Conservation (phyloP, 2,797 vertebrate species). For the Lithobates pipiens region DNA sequence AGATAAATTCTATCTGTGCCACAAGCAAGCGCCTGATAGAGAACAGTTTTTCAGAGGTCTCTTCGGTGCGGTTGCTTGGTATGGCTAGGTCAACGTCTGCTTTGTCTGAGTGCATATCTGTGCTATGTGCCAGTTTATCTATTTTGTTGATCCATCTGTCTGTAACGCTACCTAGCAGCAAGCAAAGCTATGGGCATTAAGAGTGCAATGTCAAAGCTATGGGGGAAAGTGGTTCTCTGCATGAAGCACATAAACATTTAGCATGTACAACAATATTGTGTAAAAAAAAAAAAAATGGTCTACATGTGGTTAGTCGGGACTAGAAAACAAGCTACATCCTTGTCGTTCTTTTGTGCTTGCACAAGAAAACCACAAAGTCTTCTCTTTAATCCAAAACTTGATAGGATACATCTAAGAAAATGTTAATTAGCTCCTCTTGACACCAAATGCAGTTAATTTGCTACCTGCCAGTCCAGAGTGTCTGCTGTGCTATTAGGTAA, state of each 20-base stretch:
- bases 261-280: slow-evolving; percentile 75
- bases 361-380: slow-evolving; percentile 75
- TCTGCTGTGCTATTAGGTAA: slow-evolving; percentile 77
- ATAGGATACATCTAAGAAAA: slow-evolving; percentile 80
- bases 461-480: slow-evolving; percentile 70
- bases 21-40: slow-evolving; percentile 71
- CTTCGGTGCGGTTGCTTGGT: slow-evolving; percentile 55
- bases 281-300: slow-evolving; percentile 75
- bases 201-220: slow-evolving; percentile 64
- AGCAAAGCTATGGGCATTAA: slow-evolving; percentile 59
- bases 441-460: slow-evolving; percentile 75
- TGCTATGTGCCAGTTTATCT: slow-evolving; percentile 68
- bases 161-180: slow-evolving; percentile 66
- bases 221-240: slow-evolving; percentile 70
- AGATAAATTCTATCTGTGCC: slow-evolving; percentile 72
- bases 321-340: slow-evolving; percentile 68
- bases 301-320: slow-evolving; percentile 73
- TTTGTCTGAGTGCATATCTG: slow-evolving; percentile 69
- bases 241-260: slow-evolving; percentile 68
- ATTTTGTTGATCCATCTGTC: slow-evolving; percentile 64
- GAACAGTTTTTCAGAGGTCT: slow-evolving; percentile 68
- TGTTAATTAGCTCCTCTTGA: slow-evolving; percentile 83
- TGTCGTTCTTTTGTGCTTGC: slow-evolving; percentile 71
- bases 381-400: slow-evolving; percentile 72
- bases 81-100: slow-evolving; percentile 71